Base-by-base conservation (phyloP, 1,140 invertebrate genomes). In the Drosophila suzukii region DNA sequence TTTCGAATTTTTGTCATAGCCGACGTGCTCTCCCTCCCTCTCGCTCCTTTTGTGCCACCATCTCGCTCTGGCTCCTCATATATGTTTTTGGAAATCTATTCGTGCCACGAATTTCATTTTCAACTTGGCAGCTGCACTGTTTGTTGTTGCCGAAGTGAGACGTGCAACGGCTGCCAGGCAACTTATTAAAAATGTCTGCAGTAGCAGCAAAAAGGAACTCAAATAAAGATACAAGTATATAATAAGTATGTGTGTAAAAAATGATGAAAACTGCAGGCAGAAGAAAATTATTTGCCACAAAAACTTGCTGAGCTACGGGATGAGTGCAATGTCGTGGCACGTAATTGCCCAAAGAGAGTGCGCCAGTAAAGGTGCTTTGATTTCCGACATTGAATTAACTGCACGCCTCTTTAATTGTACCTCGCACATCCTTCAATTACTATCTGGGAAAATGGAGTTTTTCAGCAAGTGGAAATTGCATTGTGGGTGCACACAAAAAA, bases 41-140 rank as follows among this genome's bases (percentile, higher is more conserved):
- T n/a, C 3, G 41, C 8, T 39, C 12, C 15, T 27, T 39, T 27
- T 46, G 30, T 43, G 44, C 50, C 39, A 0, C 54, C 70, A 55
- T 47, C 50, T 55, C 63, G 44, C 39, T 50, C 36, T 58, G 47
- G n/a, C 65, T 84, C 51, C 74, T 62, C 63, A 78, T 50, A 75
- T 83, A 86, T 88, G 84, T 80, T 82, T 82, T 83, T 75, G 62
- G 49, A 76, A 88, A 86, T 86, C 83, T 86, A 86, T 86, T 86
- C 84, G 83, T 88, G 83, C 83, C 83, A 86, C 83, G 79, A 86
- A 86, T 86, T 86, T 86, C 83, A 86, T 86, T 86, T 86, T 83
- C 83, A 83, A 79, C 75, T 86, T 88, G 83, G 83, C 83, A 86
- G 79, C 79, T 83, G 83, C 60, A 82, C 66, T 79, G 75, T 79